phyloP scores from a whole-genome alignment of 2,888 invertebrate species.

The Spialia ferax region DNA sequence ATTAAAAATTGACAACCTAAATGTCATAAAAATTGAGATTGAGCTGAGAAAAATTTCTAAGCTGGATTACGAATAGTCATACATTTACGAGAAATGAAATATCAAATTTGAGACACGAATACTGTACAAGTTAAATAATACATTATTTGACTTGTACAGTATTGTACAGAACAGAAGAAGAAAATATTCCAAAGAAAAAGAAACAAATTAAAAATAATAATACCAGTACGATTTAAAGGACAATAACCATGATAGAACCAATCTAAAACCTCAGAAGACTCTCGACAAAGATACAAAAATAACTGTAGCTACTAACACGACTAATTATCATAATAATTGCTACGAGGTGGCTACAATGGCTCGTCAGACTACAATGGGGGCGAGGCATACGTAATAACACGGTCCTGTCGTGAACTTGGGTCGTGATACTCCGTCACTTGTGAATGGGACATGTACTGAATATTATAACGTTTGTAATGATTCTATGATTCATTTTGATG shows the following conservation, averaged over 20 bases:
- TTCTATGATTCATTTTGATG: too few species aligned
- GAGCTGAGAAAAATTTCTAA: too few species aligned
- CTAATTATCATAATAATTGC: slow-evolving; percentile 35
- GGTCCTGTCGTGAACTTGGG: slow-evolving; percentile 7
- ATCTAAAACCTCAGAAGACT: not conserved
- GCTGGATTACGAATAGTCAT: too few species aligned
- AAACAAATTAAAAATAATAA: not conserved
- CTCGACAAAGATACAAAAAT: slow-evolving; percentile 12
- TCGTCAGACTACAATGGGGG: slow-evolving; percentile 31
- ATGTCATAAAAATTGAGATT: too few species aligned
- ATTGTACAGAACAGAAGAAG: not conserved
- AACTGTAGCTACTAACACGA: not conserved
- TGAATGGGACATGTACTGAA: too few species aligned
- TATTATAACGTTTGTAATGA: too few species aligned
- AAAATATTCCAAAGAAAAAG: not conserved
- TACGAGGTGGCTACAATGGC: slow-evolving; percentile 32
- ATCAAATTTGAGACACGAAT: too few species aligned
- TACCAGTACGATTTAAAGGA: not conserved
- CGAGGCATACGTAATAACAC: slow-evolving; percentile 20
- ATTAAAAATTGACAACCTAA: too few species aligned
- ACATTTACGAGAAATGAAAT: too few species aligned
- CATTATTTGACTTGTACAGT: too few species aligned
- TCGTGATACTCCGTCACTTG: too few species aligned
- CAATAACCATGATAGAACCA: slow-evolving; percentile 1
- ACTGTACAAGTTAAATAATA: too few species aligned